Conservation (phyloP, 2,888 invertebrate species). For the Amblyjoppa proteus region DNA sequence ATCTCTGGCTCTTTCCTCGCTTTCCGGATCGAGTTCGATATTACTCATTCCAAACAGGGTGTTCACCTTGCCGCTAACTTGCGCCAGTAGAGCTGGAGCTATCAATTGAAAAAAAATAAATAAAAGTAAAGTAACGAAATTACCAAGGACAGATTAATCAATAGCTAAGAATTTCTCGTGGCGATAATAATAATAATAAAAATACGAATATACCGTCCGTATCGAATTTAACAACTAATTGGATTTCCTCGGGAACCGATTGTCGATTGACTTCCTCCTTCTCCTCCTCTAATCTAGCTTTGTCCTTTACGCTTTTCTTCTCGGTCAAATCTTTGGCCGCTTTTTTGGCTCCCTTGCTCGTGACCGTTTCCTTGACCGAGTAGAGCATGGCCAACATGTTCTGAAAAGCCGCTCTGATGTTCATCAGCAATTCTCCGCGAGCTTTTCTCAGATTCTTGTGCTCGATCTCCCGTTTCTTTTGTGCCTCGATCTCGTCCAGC, state of each 20-base stretch:
- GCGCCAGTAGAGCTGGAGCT: conserved; percentile 77
- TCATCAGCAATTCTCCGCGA: conserved; percentile 86
- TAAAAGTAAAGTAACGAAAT: conserved; percentile 13
- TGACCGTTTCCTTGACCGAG: conserved; percentile 74
- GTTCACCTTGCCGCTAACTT: conserved; percentile 76
- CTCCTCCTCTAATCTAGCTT: conserved; percentile 53
- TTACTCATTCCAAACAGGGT: conserved; percentile 76
- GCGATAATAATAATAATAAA: conserved; percentile 4
- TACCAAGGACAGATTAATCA: neutral
- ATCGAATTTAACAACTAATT: conserved; percentile 69
- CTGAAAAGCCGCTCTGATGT: conserved; percentile 87
- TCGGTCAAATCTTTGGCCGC: conserved; percentile 36
- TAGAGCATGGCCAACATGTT: conserved; percentile 87
- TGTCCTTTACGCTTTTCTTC: conserved; percentile 57
- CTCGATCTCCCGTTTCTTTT: conserved; percentile 84
- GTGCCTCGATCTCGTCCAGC: conserved; percentile 84
- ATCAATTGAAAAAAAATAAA: neutral
- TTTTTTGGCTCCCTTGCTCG: conserved; percentile 49
- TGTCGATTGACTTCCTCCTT: conserved; percentile 57
- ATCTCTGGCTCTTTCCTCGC: conserved; percentile 76
- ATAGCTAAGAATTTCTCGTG: neutral
- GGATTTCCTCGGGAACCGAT: conserved; percentile 17
- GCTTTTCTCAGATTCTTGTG: conserved; percentile 84
- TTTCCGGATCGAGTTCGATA: conserved; percentile 75
- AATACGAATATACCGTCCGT: conserved; percentile 71